Conservation (phyloP, 2,888 invertebrate species). For the Andrena praecox region DNA sequence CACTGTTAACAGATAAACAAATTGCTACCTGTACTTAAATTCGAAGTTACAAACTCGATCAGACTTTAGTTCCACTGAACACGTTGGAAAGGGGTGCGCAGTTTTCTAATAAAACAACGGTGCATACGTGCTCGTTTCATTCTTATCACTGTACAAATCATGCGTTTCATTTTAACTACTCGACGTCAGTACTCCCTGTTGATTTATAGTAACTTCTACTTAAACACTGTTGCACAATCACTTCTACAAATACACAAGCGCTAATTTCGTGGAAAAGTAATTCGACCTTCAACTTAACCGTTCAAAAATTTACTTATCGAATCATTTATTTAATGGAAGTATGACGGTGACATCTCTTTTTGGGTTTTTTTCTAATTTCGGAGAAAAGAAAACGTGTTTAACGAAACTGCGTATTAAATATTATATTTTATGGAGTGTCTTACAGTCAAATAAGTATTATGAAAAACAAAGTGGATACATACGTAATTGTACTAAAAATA, state of each 20-base stretch:
- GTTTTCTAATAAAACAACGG: slow-evolving; percentile 28
- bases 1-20: too few relatives aligned
- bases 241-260: neutral
- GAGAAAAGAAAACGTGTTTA: too few relatives aligned
- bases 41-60: neutral
- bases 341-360: too few relatives aligned
- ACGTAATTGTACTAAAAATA: neutral
- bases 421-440: too few relatives aligned
- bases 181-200: slow-evolving; percentile 27
- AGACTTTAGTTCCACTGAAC: neutral
- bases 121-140: slow-evolving; percentile 13
- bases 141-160: slow-evolving; percentile 64
- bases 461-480: neutral
- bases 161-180: slow-evolving; percentile 38
- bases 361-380: too few relatives aligned
- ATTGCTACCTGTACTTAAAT: too few relatives aligned
- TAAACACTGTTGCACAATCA: slow-evolving; percentile 16
- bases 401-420: too few relatives aligned
- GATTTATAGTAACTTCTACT: slow-evolving; percentile 45
- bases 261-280: neutral
- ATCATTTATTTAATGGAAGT: neutral
- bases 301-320: neutral
- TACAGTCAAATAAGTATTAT: too few relatives aligned
- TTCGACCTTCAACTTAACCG: neutral
- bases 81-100: slow-evolving; percentile 9